phyloP scores from a whole-genome alignment of 1,140 invertebrate genomes.

The Diuraphis noxia region DNA sequence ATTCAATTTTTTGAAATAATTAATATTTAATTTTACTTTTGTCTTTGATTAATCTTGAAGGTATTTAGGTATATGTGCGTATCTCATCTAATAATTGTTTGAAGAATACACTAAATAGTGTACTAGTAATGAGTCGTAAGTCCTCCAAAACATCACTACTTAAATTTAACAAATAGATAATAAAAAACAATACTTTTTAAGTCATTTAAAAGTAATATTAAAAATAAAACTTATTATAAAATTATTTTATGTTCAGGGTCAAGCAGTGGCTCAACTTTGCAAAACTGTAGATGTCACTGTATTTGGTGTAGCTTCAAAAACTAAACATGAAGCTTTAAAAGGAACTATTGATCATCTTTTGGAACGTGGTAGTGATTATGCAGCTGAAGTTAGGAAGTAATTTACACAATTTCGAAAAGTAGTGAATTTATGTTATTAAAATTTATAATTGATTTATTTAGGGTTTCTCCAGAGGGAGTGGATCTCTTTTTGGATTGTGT shows the following conservation, averaged over 20 bases:
- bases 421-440: slow-evolving; percentile 2
- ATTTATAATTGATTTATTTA: slow-evolving; percentile 60
- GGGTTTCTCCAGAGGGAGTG: slow-evolving; percentile 76
- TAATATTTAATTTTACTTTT: too few species aligned
- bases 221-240: neutral
- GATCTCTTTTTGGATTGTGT: slow-evolving; percentile 87
- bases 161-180: neutral
- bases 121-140: too few species aligned
- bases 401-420: slow-evolving; percentile 57
- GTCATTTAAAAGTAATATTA: neutral
- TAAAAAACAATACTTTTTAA: neutral
- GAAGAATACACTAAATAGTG: too few species aligned
- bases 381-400: slow-evolving; percentile 82
- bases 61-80: too few species aligned
- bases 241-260: slow-evolving; percentile 67
- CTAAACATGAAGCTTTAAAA: slow-evolving; percentile 81
- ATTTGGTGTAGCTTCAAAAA: slow-evolving; percentile 82
- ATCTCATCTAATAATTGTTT: too few species aligned
- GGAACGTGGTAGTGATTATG: slow-evolving; percentile 78
- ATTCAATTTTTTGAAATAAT: too few species aligned
- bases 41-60: too few species aligned
- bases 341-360: slow-evolving; percentile 75
- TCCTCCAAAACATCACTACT: too few species aligned
- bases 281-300: slow-evolving; percentile 81
- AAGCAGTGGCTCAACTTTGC: slow-evolving; percentile 79